Percentiles rank a stretch among this genome's conserved stretches.
Evolutionary conservation across 92 coral and sea anemone genomes (phyloP).

Genomic region (Umimayanthus chanpuru): DNA sequence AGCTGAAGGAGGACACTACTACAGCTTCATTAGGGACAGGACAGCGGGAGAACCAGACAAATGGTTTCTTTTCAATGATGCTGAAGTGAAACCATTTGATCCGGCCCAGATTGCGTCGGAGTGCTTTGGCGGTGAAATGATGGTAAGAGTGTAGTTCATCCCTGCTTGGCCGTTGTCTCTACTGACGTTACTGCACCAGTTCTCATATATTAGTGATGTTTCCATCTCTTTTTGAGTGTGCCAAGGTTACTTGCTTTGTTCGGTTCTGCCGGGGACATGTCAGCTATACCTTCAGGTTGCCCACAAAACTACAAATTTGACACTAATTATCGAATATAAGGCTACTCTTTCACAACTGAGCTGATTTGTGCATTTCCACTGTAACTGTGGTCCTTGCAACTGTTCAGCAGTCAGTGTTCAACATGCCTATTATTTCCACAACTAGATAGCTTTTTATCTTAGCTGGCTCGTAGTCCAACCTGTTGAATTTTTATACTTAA

Average conservation of each 20-base stretch:
- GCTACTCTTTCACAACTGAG: neutral
- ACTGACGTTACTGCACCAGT: too few relatives aligned
- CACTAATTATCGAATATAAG: neutral
- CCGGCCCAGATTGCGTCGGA: conserved; percentile 98
- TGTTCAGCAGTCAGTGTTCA: neutral
- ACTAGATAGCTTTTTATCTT: too few relatives aligned
- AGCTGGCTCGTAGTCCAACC: neutral
- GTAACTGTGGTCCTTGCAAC: neutral
- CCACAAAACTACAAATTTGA: neutral
- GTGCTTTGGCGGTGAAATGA: conserved; percentile 99
- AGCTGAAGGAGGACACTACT: conserved; percentile 99
- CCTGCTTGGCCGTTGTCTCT: neutral
- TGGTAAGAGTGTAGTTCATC: conserved; percentile 54
- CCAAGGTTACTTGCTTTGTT: too few relatives aligned
- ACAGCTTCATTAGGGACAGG: conserved; percentile 95
- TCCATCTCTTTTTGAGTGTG: too few relatives aligned
- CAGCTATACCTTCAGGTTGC: neutral
- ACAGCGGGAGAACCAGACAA: conserved; percentile 75
- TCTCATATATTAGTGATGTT: too few relatives aligned
- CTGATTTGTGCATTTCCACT: neutral
- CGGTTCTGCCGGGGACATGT: too few relatives aligned
- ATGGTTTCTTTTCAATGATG: conserved; percentile 99
- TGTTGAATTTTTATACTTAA: too few relatives aligned
- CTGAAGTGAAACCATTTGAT: conserved; percentile 99
- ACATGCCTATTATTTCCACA: neutral